These are phyloP conservation scores for Eufriesea mexicana DNA, from an alignment of 1,140 invertebrate species.

Conservation along the genomic window DNA sequence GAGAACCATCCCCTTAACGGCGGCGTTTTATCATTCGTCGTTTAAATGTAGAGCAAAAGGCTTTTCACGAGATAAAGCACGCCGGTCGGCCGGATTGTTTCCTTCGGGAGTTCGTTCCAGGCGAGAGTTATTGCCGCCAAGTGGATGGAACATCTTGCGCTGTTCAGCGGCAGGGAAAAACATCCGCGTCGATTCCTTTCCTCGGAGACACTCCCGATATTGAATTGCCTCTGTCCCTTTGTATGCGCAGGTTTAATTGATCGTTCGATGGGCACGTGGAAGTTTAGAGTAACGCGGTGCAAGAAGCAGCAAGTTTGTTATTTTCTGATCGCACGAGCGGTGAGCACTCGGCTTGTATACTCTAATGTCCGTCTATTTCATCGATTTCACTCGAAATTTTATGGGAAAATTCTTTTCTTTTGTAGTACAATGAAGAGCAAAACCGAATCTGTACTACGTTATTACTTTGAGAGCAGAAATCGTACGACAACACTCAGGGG, in stretches of 20 bases:
- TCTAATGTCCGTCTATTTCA: no score
- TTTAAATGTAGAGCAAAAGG: conserved; percentile 53
- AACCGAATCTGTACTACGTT: no score
- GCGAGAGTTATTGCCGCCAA: not conserved
- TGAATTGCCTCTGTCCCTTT: not conserved
- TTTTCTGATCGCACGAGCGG: no score
- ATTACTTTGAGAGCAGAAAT: no score
- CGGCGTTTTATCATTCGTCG: conserved; percentile 42
- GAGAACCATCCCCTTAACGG: conserved; percentile 17
- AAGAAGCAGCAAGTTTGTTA: no score
- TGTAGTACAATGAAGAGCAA: no score
- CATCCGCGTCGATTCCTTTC: not conserved
- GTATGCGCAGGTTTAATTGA: not conserved
- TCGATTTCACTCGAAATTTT: no score
- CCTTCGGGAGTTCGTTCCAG: not conserved
- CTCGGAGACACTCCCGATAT: not conserved
- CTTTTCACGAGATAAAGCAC: not conserved
- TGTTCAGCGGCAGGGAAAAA: not conserved
- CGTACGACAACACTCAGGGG: no score
- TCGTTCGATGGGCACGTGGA: not conserved
- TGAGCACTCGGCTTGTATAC: no score
- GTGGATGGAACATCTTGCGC: not conserved
- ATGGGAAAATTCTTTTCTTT: no score
- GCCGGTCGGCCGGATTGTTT: not conserved
- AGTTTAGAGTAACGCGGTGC: no score